Evolutionary conservation across 2,888 invertebrate species (phyloP).

Genomic region (Drosophila kambysellisi): DNA sequence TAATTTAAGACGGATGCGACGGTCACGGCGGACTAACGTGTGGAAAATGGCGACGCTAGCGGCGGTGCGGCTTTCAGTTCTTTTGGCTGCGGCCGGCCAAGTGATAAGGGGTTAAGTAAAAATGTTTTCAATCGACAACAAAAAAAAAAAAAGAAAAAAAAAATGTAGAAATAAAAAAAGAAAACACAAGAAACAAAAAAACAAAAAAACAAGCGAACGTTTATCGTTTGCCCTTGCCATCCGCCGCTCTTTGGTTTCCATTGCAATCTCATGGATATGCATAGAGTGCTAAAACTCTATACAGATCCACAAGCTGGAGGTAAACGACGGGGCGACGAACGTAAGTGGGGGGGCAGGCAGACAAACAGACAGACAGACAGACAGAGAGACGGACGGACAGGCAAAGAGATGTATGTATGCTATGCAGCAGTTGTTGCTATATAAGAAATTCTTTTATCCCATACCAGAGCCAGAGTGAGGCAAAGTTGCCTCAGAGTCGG

Average conservation of each 20-base stretch:
- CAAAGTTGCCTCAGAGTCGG: neutral
- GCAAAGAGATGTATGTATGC: slow-evolving; percentile 56
- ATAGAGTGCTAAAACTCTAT: slow-evolving; percentile 54
- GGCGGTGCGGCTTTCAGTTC: slow-evolving; percentile 57
- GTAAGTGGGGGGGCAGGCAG: neutral
- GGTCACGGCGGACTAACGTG: slow-evolving; percentile 42
- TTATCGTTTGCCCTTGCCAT: slow-evolving; percentile 57
- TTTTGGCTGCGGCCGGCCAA: slow-evolving; percentile 45
- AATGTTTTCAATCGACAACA: slow-evolving; percentile 58
- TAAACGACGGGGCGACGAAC: neutral
- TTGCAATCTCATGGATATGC: slow-evolving; percentile 70
- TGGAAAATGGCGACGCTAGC: slow-evolving; percentile 40
- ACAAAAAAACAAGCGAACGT: slow-evolving; percentile 28
- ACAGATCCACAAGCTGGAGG: slow-evolving; percentile 11
- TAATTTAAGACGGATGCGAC: slow-evolving; percentile 63
- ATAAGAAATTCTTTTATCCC: slow-evolving; percentile 75
- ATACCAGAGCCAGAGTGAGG: slow-evolving; percentile 54
- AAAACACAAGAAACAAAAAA: slow-evolving; percentile 13
- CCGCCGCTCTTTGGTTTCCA: slow-evolving; percentile 27
- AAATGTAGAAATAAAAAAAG: slow-evolving; percentile 10
- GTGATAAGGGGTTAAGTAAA: slow-evolving; percentile 72
- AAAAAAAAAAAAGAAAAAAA: slow-evolving; percentile 10
- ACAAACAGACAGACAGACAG: neutral
- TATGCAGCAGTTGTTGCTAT: slow-evolving; percentile 78
- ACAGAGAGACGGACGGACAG: slow-evolving; percentile 22